Evolutionary conservation across 2,888 invertebrate genomes (phyloP), one percentile per base, ranked within the genome.

Genomic region (Eristalis tenax): DNA sequence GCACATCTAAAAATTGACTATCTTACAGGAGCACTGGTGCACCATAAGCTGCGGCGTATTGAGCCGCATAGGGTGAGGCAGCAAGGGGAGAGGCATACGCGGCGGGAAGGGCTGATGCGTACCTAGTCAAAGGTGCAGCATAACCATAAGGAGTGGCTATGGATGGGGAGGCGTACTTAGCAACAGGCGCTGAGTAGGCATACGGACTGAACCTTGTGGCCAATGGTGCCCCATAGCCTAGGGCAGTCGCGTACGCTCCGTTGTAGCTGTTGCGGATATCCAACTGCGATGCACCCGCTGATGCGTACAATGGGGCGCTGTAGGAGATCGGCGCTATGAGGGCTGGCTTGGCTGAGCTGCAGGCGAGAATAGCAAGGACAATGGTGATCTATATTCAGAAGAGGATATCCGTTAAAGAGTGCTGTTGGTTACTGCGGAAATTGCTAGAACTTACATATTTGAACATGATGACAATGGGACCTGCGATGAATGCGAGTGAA

Each of bases 301-400:
- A 90, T 38, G 92, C 91, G 65, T 90, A 92, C 18, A 92, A 78
- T 10, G 92, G 94, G 80, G 94, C 94, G 76, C 94, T 93, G 76
- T 93, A 94, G 83, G 94, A 92, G 64, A 90, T 50, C 88, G 93
- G 89, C n/a, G 91, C 90, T 1, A 89, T 89, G 38, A 86, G 88
- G 57, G 89, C 87, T 23, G 88, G 87, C 2, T 90, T 85, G n/a
- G 89, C 91, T 10, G 89, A 76, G 23, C 90, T 89, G 82, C 90
- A 90, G 35, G 90, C 90, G 40, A 90, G 81, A 43, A 91, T 76
- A 13, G 91, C 91, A 74, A 91, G 77, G 71, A 91, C 83, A 61
- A 91, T 38, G 32, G 91, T 90, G 2, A 91, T 90, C 56, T 89
- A 85, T 89, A 85, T 61, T 1, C 2, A 22, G 1, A 28, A 66